Evolutionary conservation across 2,888 invertebrate genomes (phyloP).

Genomic region (Yponomeuta sedellus): DNA sequence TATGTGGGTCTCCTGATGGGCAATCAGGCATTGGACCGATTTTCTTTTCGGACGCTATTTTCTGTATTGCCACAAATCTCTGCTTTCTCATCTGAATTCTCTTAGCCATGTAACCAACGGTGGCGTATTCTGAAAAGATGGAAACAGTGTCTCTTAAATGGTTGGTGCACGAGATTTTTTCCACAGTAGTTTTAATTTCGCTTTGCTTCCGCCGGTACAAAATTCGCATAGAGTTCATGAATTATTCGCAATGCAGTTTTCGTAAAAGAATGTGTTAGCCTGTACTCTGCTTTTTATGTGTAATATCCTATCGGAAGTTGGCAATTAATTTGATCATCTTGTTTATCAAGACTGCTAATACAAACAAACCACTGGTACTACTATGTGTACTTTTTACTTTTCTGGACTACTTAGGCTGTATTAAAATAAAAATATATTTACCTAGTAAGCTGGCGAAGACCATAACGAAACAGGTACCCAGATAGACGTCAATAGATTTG

Average conservation of each 20-base stretch:
- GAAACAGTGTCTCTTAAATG: neutral
- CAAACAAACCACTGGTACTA: no score
- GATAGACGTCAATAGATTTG: conserved; percentile 97
- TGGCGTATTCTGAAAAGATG: conserved; percentile 91
- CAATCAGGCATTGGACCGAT: conserved; percentile 82
- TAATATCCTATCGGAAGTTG: no score
- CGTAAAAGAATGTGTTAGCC: neutral
- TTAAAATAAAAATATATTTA: conserved; percentile 58
- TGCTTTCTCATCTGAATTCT: conserved; percentile 97
- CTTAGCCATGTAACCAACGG: conserved; percentile 98
- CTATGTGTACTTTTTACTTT: no score
- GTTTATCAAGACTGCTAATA: no score
- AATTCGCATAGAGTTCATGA: neutral
- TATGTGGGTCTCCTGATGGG: conserved; percentile 81
- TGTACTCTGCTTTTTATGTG: neutral
- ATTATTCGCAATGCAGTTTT: neutral
- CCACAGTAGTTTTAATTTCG: neutral
- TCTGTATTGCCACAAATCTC: conserved; percentile 91
- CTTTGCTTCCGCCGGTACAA: neutral
- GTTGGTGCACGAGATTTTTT: no score
- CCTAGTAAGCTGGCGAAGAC: conserved; percentile 98
- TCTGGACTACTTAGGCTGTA: no score
- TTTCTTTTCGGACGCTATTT: conserved; percentile 95
- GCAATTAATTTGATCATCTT: no score
- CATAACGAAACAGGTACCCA: conserved; percentile 99